Evolutionary conservation across 1,140 invertebrate genomes (phyloP).

Genomic region (Dryas iulia): DNA sequence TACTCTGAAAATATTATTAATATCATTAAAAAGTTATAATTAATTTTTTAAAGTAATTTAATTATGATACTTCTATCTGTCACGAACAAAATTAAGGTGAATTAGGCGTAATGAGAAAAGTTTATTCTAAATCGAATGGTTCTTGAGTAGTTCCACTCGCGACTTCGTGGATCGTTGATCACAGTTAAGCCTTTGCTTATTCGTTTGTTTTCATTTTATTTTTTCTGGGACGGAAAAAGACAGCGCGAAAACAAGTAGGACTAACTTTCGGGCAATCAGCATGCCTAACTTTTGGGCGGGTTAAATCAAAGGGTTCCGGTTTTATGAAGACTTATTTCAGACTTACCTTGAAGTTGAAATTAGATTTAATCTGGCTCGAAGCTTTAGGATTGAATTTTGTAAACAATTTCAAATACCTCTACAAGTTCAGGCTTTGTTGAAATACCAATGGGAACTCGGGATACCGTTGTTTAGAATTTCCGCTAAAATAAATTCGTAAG

Average conservation of each 20-base stretch:
- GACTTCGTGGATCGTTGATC: conserved; percentile 36
- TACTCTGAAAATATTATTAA: neutral
- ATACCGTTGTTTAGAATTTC: conserved; percentile 73
- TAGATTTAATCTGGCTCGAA: conserved; percentile 80
- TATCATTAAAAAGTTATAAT: neutral
- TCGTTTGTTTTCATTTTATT: conserved; percentile 74
- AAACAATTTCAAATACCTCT: conserved; percentile 79
- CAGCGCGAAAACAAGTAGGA: conserved; percentile 63
- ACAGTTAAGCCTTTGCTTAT: conserved; percentile 73
- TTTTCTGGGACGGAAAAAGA: conserved; percentile 65
- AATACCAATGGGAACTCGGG: conserved; percentile 75
- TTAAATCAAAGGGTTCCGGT: conserved; percentile 79
- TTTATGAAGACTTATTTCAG: conserved; percentile 80
- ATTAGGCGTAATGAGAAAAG: conserved; percentile 19
- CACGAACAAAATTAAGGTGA: conserved; percentile 10
- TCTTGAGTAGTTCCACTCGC: conserved; percentile 17
- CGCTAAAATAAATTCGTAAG: conserved; percentile 72
- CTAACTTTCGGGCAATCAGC: conserved; percentile 79
- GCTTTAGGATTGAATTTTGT: conserved; percentile 80
- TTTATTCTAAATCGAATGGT: conserved; percentile 24
- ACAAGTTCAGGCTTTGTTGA: conserved; percentile 76
- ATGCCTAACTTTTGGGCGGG: conserved; percentile 71
- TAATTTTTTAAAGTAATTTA: neutral
- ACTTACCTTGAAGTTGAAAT: conserved; percentile 80
- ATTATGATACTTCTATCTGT: neutral